phyloP scores from a whole-genome alignment of 92 coral and sea anemone species.

The Palythoa heliodiscus region DNA sequence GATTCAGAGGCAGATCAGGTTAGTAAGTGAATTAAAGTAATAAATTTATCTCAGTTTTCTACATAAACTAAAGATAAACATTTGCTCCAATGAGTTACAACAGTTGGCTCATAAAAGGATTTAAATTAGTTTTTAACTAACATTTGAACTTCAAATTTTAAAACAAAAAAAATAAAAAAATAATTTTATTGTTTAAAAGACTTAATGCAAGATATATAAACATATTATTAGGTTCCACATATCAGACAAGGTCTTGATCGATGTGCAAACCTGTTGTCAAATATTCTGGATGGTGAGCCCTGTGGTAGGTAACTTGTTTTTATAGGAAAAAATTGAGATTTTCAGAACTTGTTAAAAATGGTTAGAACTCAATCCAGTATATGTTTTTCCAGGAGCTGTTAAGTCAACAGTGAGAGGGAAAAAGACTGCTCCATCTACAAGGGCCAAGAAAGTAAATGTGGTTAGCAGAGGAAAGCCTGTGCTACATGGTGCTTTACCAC shows the following conservation, averaged over 20 bases:
- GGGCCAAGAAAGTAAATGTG: neutral
- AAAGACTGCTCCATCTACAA: neutral
- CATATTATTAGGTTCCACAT: conserved; percentile 63
- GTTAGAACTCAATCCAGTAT: neutral
- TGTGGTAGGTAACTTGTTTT: conserved; percentile 51
- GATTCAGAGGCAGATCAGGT: conserved; percentile 97
- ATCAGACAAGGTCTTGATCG: conserved; percentile 86
- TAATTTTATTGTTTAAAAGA: too few species aligned
- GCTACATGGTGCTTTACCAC: neutral
- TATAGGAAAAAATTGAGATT: neutral
- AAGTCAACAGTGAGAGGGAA: conserved; percentile 8
- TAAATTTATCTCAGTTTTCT: too few species aligned
- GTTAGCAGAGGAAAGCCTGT: neutral
- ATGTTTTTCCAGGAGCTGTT: neutral
- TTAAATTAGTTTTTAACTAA: too few species aligned
- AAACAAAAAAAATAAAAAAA: too few species aligned
- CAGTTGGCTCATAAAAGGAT: too few species aligned
- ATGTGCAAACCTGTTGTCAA: conserved; percentile 91
- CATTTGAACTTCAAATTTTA: too few species aligned
- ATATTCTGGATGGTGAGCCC: conserved; percentile 78
- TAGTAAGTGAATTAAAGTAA: neutral
- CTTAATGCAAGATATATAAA: too few species aligned
- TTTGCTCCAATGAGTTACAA: too few species aligned
- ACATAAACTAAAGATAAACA: too few species aligned
- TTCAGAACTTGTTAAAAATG: neutral